phyloP scores from a whole-genome alignment of 2,797 vertebrate species.

The Hypotaenidia philippensis region DNA sequence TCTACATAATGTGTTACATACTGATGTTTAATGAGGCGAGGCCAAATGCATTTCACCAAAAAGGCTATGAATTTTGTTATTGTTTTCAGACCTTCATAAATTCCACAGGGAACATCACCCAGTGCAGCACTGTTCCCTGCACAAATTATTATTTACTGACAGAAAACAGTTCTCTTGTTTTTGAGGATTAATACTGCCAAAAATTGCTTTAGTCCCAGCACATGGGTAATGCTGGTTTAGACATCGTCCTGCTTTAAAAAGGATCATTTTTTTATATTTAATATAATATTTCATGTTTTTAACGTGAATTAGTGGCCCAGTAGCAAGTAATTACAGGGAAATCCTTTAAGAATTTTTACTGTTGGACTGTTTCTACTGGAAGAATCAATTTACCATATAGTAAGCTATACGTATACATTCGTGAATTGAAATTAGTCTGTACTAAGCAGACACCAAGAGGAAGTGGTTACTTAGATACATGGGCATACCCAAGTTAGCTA shows the following conservation, averaged over 20 bases:
- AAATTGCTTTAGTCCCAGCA: neutral
- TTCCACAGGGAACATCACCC: neutral
- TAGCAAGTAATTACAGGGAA: neutral
- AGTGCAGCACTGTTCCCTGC: neutral
- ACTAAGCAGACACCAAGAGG: neutral
- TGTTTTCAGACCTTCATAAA: constrained; percentile 26
- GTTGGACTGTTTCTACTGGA: neutral
- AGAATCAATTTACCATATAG: neutral
- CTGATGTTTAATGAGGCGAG: constrained; percentile 36
- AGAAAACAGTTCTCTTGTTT: neutral
- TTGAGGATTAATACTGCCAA: neutral
- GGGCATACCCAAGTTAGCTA: neutral
- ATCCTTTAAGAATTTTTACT: neutral
- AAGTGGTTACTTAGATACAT: neutral
- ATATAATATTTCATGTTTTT: neutral
- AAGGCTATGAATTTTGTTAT: neutral
- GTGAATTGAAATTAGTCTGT: neutral
- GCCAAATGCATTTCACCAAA: constrained; percentile 29
- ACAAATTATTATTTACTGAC: neutral
- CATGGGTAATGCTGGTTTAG: neutral
- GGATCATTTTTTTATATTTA: neutral
- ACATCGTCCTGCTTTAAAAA: neutral
- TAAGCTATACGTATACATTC: accelerated
- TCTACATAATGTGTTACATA: neutral
- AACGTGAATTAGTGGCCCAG: neutral